Percentiles rank a stretch among this genome's conserved stretches.
Conservation (phyloP, 2,888 invertebrate genomes). For the Axea sp. region DNA sequence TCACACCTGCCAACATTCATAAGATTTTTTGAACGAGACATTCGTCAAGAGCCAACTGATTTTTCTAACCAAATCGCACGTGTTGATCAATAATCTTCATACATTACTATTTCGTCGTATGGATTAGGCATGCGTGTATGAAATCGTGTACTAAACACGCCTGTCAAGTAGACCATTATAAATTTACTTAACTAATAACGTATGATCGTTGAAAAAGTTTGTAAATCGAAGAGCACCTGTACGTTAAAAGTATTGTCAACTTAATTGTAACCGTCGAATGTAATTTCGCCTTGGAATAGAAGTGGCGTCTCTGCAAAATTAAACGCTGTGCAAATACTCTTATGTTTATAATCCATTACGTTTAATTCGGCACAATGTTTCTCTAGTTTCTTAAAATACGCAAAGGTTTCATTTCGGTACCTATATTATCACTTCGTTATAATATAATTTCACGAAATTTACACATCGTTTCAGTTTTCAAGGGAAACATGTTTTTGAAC, state of each 20-base stretch:
- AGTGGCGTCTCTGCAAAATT: conserved; percentile 14
- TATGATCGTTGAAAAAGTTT: conserved; percentile 27
- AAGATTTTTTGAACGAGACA: no score
- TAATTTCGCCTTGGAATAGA: conserved; percentile 7
- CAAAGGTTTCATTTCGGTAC: conserved; percentile 31
- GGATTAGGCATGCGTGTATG: no score
- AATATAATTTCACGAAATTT: conserved; percentile 43
- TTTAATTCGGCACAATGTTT: conserved; percentile 58
- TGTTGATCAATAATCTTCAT: no score
- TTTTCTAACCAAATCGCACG: no score
- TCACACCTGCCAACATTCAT: no score
- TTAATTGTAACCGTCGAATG: conserved; percentile 21
- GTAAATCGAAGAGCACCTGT: conserved; percentile 26
- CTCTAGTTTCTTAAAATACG: conserved; percentile 51
- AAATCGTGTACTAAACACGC: no score
- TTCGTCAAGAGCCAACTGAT: no score
- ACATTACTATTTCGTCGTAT: no score
- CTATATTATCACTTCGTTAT: conserved; percentile 34
- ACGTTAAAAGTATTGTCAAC: conserved; percentile 33
- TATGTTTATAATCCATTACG: conserved; percentile 42
- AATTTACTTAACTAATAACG: no score
- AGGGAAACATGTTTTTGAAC: conserved; percentile 21
- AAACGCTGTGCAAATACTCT: conserved; percentile 29
- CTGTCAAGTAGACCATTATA: no score
- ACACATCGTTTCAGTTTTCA: conserved; percentile 19